phyloP scores from a whole-genome alignment of 2,888 invertebrate genomes.

The Pheosia tremula region DNA sequence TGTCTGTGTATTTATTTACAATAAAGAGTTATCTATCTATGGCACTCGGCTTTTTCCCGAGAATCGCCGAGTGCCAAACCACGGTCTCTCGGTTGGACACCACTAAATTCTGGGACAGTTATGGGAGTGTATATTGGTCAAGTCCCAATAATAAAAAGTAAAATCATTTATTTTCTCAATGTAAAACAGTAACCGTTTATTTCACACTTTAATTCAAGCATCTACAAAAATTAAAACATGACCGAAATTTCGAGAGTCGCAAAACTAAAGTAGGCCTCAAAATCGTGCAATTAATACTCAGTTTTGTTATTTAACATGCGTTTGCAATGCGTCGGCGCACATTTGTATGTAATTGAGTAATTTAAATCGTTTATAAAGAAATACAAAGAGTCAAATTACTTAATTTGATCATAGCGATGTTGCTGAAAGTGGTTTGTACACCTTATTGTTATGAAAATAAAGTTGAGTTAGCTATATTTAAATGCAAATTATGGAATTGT shows the following conservation, averaged over 20 bases:
- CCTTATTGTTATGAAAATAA: not conserved
- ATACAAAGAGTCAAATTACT: slow-evolving; percentile 7
- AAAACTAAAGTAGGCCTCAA: slow-evolving; percentile 13
- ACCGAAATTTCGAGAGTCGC: not conserved
- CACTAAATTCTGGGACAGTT: no score
- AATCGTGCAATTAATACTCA: slow-evolving; percentile 49
- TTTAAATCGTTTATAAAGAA: slow-evolving; percentile 22
- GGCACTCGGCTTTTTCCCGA: no score
- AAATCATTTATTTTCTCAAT: no score
- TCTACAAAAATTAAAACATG: not conserved
- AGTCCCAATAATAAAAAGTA: no score
- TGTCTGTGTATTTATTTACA: no score
- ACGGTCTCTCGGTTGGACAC: no score
- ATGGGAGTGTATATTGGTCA: no score
- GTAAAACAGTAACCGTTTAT: no score
- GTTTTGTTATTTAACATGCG: slow-evolving; percentile 35
- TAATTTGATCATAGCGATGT: slow-evolving; percentile 4
- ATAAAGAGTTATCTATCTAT: no score
- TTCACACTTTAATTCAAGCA: no score
- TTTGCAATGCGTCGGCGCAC: slow-evolving; percentile 25
- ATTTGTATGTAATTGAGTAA: slow-evolving; percentile 35
- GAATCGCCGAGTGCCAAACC: no score
- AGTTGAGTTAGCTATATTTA: not conserved
- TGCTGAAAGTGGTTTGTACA: not conserved
- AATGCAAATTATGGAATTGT: not conserved